Evolutionary conservation across 2,888 invertebrate species (phyloP), one percentile per base, ranked within the genome.

Genomic region (Endotricha flammealis): DNA sequence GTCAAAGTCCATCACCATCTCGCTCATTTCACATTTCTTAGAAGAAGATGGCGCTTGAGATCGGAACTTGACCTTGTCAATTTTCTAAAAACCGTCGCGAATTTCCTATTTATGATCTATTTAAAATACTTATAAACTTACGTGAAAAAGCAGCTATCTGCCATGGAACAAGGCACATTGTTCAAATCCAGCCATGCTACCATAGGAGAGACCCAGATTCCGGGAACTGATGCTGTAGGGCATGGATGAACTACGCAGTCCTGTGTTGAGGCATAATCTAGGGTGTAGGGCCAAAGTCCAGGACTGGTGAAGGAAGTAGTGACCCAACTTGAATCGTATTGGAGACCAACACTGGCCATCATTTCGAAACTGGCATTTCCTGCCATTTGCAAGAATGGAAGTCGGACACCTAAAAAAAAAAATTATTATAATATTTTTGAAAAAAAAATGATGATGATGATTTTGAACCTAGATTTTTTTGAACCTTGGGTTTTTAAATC

Each of bases 201-300:
- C 73, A 93, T 90, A 1, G 93, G 93, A 0, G 89, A 56, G 0
- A 91, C 88, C 93, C 92, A 93, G 28, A 89, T 65, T 0, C 90
- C 90, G 5, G 89, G 88, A 53, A 88, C 80, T 0, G 89, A 73
- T 0, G 88, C 85, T 1, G 65, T 74, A 1, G 91, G 91, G 54
- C 92, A 92, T 0, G 85, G 82, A 0, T 72, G 78, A 7, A 88
- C 73, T 4, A 68, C 51, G 37, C 91, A 91, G 39, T 89, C 88
- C 59, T 91, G 89, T 12, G 44, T 79, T 0, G 88, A 85, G 0
- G 63, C 58, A 46, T 88, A 91, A 53, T 93, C 90, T 32, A 92
- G 63, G 1, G 92, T 92, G 64, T 92, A 93, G 0, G 93, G 93
- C 89, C 90, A 93, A 1, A 90, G 62, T 9, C 86, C 88, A 14